Evolutionary conservation across 2,113 vertebrate species (phyloP), one percentile per base, ranked within the genome.

Genomic region (Corydoras maculifer): DNA sequence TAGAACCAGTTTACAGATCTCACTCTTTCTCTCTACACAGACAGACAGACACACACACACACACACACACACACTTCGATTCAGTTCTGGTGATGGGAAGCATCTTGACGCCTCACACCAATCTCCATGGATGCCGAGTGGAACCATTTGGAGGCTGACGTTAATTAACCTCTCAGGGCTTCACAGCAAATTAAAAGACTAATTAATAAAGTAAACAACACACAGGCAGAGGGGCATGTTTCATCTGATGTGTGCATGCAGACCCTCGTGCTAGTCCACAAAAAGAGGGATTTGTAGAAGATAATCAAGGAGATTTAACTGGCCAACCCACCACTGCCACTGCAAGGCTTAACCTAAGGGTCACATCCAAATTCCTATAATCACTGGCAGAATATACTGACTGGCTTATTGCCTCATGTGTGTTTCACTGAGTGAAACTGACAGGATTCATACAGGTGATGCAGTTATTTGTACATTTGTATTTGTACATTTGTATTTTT

Each of bases 121-220:
- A 66, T 76, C 69, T 75, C 75, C 55, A 69, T 48, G 61, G 62
- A 76, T 65, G 68, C 60, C 50, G 72, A 60, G 75, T 69, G 63
- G 61, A 77, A 79, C 75, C 77, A 54, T 73, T 65, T 60, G 10
- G 70, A 80, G 63, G 72, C 55, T 62, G 68, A 68, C 54, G 72
- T 76, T 80, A 82, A 82, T 82, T 79, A 82, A 78, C 75, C 81
- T 82, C 77, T 70, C 72, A 73, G 81, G 79, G 79, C 78, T 73
- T 82, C 70, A 43, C 61, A 66, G 75, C 65, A 80, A 77, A 80
- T 79, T 77, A 80, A 76, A 77, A 69, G 68, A 72, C 64, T 77
- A 71, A 79, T 79, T 80, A 80, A 77, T 80, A 80, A 80, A 79
- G 77, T 73, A 82, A 80, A 82, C 64, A 79, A 72, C 35, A 18